A percentile compares a stretch with the other conserved stretches of the same genome.
Evolutionary conservation across 2,797 vertebrate species (phyloP).

Genomic region (Nannoperca obscura): DNA sequence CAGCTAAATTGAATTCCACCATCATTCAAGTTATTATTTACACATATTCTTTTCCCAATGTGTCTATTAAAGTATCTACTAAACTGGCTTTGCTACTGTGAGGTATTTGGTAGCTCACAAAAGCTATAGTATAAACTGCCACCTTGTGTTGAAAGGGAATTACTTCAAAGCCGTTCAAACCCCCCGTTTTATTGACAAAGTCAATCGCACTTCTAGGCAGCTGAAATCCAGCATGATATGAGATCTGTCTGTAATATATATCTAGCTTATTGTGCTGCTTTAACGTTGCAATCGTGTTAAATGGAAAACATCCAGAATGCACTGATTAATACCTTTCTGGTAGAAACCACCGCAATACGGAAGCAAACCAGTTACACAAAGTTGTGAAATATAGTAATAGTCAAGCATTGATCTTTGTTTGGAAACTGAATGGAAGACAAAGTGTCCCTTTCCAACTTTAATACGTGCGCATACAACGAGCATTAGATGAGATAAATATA

Average conservation of each 20-base stretch:
- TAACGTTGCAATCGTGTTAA: not conserved
- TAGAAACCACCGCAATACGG: not conserved
- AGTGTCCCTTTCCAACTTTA: not conserved
- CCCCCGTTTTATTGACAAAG: not conserved
- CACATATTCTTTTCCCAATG: not conserved
- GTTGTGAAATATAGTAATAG: not conserved
- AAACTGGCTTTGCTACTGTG: not conserved
- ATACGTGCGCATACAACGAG: not conserved
- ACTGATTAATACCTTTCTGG: not conserved
- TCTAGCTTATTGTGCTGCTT: not conserved
- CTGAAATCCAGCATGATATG: not conserved
- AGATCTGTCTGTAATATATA: not conserved
- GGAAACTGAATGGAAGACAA: not conserved
- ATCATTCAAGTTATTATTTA: not conserved
- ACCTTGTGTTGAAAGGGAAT: not conserved
- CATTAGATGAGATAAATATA: accelerated
- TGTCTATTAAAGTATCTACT: not conserved
- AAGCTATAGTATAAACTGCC: not conserved
- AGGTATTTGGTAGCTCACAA: not conserved
- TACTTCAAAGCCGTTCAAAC: not conserved
- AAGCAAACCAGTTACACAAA: not conserved
- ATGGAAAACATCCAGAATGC: not conserved
- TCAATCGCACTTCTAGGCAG: not conserved
- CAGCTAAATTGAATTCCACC: no score
- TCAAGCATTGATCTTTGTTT: not conserved